Conservation (phyloP, 2,797 vertebrate genomes). For the Vultur gryphus region DNA sequence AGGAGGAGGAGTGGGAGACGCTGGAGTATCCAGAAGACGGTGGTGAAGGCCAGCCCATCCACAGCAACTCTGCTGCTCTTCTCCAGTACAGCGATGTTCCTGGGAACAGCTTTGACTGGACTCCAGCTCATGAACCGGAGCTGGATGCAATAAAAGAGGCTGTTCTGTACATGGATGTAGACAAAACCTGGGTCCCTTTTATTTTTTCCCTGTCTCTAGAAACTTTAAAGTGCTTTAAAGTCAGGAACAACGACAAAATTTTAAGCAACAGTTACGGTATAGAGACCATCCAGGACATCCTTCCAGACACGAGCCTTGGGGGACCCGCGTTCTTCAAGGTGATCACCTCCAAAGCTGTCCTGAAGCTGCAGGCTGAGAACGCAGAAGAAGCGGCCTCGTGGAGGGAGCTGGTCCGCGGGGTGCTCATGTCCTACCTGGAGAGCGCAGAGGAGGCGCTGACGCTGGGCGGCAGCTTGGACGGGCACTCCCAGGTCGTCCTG, state of each 20-base stretch:
- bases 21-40: conserved; percentile 55
- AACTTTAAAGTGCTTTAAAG: conserved; percentile 81
- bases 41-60: background rate
- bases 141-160: conserved; percentile 89
- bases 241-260: conserved; percentile 79
- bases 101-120: conserved; percentile 75
- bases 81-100: background rate
- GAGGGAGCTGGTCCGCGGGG: conserved; percentile 85
- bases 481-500: conserved; percentile 83
- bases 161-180: conserved; percentile 81
- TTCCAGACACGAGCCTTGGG: conserved; percentile 86
- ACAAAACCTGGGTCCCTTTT: conserved; percentile 80
- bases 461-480: conserved; percentile 56
- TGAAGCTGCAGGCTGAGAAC: conserved; percentile 83
- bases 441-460: conserved; percentile 77
- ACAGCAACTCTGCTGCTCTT: conserved; percentile 7
- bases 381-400: conserved; percentile 82
- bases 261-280: conserved; percentile 77
- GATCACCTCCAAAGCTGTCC: conserved; percentile 82
- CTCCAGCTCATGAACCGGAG: conserved; percentile 72
- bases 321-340: conserved; percentile 89
- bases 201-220: conserved; percentile 91
- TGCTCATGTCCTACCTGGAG: conserved; percentile 88
- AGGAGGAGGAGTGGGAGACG: conserved; percentile 83
- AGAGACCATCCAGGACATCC: conserved; percentile 87